These are phyloP conservation scores for Anguilla anguilla DNA, from an alignment of 2,797 vertebrate genomes.

Conservation along the genomic window DNA sequence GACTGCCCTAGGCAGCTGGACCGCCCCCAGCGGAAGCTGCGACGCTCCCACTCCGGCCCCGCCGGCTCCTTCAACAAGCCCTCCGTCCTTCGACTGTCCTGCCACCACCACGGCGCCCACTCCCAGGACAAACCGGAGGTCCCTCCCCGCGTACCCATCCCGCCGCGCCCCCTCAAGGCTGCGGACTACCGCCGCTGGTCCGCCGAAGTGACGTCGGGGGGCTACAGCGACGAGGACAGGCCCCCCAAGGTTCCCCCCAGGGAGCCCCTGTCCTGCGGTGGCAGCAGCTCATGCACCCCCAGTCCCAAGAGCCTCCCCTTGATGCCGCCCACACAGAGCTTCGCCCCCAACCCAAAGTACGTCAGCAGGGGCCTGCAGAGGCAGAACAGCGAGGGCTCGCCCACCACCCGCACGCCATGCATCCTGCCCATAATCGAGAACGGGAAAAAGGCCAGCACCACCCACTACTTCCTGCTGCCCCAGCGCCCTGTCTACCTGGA, in stretches of 20 bases:
- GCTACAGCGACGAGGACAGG: constrained; percentile 79
- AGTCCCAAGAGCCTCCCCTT: constrained; percentile 93
- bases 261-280: constrained; percentile 79
- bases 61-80: constrained; percentile 82
- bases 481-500: constrained; percentile 79
- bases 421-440: constrained; percentile 96
- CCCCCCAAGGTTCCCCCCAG: constrained; percentile 92
- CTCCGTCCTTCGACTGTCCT: constrained; percentile 52
- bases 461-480: constrained; percentile 94
- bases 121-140: constrained; percentile 81
- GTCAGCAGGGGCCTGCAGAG: constrained; percentile 88
- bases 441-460: constrained; percentile 89
- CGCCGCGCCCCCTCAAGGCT: constrained; percentile 73
- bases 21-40: constrained; percentile 65
- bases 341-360: constrained; percentile 95
- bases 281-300: constrained; percentile 78
- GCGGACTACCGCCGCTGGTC: constrained; percentile 76
- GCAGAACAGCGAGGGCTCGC: constrained; percentile 81
- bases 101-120: constrained; percentile 67
- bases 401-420: constrained; percentile 69
- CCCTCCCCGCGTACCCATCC: constrained; percentile 89
- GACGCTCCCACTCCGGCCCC: constrained; percentile 77
- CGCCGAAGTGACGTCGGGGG: constrained; percentile 67
- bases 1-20: constrained; percentile 56
- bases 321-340: constrained; percentile 98